Conservation (phyloP, 2,797 vertebrate genomes). For the Dicrostonyx torquatus region DNA sequence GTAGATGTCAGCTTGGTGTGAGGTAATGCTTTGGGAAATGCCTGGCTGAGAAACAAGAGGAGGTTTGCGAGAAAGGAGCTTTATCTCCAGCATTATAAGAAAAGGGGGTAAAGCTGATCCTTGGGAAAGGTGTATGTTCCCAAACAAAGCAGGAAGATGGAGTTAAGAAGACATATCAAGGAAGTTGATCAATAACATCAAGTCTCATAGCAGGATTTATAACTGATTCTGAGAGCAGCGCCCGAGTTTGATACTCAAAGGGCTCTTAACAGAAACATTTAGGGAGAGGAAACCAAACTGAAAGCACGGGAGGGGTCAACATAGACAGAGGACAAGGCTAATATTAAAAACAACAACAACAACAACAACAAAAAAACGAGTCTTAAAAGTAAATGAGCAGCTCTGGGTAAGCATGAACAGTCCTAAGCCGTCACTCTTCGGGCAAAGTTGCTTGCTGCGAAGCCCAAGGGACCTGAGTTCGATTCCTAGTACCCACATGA, state of each 20-base stretch:
- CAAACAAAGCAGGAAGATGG: neutral
- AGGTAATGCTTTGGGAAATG: neutral
- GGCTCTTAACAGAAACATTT: neutral
- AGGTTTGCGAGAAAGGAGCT: neutral
- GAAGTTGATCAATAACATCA: neutral
- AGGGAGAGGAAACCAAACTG: neutral
- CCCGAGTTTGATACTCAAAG: neutral
- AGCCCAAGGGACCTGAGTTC: neutral
- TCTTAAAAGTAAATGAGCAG: neutral
- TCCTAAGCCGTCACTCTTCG: too few relatives aligned
- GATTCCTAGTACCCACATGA: neutral
- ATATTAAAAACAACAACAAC: too few relatives aligned
- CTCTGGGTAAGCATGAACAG: too few relatives aligned
- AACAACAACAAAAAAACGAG: neutral
- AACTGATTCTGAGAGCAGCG: neutral
- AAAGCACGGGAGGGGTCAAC: neutral
- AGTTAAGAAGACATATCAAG: neutral
- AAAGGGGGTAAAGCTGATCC: neutral
- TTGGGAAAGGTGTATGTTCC: neutral
- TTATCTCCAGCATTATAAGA: neutral
- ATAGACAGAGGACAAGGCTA: neutral
- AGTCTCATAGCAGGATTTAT: neutral
- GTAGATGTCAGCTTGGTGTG: neutral
- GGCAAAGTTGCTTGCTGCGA: too few relatives aligned
- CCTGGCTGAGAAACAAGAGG: neutral